Conservation (phyloP, 2,797 vertebrate genomes). For the Rhynchotus rufescens region DNA sequence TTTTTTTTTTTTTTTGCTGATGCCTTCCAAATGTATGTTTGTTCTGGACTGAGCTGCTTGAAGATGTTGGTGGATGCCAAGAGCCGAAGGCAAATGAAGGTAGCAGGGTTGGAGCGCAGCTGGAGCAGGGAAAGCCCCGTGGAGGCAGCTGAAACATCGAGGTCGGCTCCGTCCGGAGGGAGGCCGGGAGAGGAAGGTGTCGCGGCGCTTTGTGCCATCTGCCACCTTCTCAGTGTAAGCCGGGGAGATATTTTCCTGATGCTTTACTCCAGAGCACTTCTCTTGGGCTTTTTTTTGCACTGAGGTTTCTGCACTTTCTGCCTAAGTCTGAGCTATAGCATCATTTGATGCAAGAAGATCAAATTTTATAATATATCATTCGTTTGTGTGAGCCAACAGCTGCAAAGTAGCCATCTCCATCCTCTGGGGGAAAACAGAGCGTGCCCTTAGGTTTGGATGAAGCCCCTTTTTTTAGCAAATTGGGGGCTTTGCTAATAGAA, state of each 20-base stretch:
- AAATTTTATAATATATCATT: background rate
- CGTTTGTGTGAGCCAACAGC: background rate
- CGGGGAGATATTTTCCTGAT: background rate
- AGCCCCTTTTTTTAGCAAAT: too few species aligned
- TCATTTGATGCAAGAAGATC: background rate
- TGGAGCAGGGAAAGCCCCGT: background rate
- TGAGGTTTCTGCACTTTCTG: background rate
- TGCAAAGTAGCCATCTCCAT: background rate
- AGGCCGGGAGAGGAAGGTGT: background rate
- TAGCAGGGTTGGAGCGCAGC: background rate
- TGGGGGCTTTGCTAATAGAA: background rate
- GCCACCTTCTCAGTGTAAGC: background rate
- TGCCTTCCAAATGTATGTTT: conserved; percentile 21
- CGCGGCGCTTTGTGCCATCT: background rate
- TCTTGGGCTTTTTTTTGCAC: background rate
- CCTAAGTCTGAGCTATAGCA: background rate
- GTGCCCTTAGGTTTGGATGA: background rate
- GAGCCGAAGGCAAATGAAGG: background rate
- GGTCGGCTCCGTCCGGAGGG: background rate
- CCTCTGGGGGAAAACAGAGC: background rate
- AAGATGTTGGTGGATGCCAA: background rate
- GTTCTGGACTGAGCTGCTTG: conserved; percentile 16
- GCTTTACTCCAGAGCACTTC: background rate
- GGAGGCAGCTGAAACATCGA: background rate
- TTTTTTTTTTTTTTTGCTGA: background rate